These are phyloP conservation scores for Limanda limanda DNA, from an alignment of 2,113 vertebrate species.

Conservation along the genomic window DNA sequence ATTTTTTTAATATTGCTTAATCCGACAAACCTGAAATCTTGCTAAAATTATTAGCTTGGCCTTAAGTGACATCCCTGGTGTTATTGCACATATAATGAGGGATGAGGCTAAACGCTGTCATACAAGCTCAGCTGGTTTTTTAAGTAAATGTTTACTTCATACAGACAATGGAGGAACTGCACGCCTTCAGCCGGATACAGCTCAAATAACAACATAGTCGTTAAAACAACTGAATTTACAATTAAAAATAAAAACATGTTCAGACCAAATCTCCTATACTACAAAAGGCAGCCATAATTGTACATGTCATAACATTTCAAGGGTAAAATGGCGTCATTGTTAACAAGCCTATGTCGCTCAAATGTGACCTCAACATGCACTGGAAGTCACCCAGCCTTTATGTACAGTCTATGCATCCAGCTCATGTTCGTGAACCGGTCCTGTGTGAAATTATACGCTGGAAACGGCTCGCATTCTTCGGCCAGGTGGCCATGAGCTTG, in stretches of 20 bases:
- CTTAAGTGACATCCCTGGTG: too few relatives aligned
- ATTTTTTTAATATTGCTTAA: too few relatives aligned
- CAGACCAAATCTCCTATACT: background rate
- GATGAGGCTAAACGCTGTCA: background rate
- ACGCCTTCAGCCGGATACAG: background rate
- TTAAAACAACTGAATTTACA: background rate
- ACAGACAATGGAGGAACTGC: background rate
- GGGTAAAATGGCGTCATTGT: conserved; percentile 61
- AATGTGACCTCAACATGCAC: conserved; percentile 10
- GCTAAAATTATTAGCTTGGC: too few relatives aligned
- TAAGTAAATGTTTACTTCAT: background rate
- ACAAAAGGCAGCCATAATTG: background rate
- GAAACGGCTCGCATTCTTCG: too few relatives aligned
- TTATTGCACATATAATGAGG: background rate
- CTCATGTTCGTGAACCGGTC: fast-evolving
- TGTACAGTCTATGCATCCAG: too few relatives aligned
- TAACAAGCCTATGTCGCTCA: background rate
- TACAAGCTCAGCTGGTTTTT: background rate
- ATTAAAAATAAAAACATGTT: background rate
- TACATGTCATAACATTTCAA: conserved; percentile 22
- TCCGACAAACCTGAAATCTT: too few relatives aligned
- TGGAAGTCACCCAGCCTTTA: background rate
- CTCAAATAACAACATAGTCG: background rate
- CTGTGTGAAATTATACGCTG: too few relatives aligned
- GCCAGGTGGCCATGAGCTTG: background rate